Evolutionary conservation across 2,888 invertebrate species (phyloP).

Genomic region (Sarcophaga carnaria): DNA sequence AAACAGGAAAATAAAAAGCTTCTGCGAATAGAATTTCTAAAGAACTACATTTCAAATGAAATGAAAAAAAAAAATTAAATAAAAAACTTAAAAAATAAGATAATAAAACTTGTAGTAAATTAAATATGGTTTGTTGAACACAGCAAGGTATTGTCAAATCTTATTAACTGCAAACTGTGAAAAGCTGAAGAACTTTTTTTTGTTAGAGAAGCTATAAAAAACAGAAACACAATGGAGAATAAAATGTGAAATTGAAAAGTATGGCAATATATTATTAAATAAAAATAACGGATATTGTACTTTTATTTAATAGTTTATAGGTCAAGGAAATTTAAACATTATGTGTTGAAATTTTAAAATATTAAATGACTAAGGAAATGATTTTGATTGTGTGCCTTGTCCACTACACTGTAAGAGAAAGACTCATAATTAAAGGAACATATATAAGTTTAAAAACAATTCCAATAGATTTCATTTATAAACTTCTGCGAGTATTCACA

Average conservation of each 20-base stretch:
- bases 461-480: too few relatives aligned
- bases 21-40: background rate
- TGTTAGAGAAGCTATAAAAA: background rate
- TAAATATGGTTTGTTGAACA: slow-evolving; percentile 11
- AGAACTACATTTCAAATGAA: background rate
- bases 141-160: slow-evolving; percentile 8
- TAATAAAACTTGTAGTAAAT: slow-evolving; percentile 19
- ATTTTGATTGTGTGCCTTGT: too few relatives aligned
- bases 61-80: background rate
- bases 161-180: slow-evolving; percentile 7
- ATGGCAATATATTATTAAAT: background rate
- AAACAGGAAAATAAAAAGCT: slow-evolving; percentile 7
- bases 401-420: too few relatives aligned
- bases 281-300: slow-evolving; percentile 9
- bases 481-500: too few relatives aligned
- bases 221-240: background rate
- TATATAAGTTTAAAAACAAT: too few relatives aligned
- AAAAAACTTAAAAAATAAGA: too few relatives aligned
- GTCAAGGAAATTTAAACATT: background rate
- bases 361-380: background rate
- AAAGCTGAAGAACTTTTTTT: background rate
- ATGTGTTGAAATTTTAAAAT: background rate
- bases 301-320: background rate
- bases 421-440: too few relatives aligned
- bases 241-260: background rate